Evolutionary conservation across 2,888 invertebrate genomes (phyloP), one percentile per base, ranked within the genome.

Genomic region (Athalia rosae): DNA sequence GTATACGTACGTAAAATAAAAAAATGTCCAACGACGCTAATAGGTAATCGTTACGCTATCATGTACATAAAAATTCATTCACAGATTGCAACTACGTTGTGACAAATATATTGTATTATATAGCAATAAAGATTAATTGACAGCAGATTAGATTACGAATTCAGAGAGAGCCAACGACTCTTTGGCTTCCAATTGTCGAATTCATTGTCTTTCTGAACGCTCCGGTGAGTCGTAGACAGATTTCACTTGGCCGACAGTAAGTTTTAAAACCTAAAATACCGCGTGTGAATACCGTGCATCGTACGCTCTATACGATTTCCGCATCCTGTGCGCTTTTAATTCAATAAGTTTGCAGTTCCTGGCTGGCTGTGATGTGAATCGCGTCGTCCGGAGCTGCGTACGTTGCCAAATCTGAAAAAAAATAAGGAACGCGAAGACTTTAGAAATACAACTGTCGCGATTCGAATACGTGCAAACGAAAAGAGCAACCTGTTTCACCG

Each of bases 361-460:
- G 89, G 83, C 87, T 89, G 84, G 85, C 87, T 9, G 89, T 91
- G 91, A 95, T 94, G 84, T 93, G 92, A 83, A 94, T 92, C 85
- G 93, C 93, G 87, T 95, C 94, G 81, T 91, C 92, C 56, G 93
- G 94, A 85, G 94, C 93, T 83, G 93, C 93, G 88, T 94, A 95
- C 82, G 92, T 88, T 47, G 87, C 87, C 79, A 91, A 86, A 87
- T 90, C 90, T 91, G 87, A 76, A 90, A 90, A 90, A 80, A 79
- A 87, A 87, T 81, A 88, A 85, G 80, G 48, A 11, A n/a, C 76
- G 71, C 73, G 7, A 77, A 41, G 53, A 77, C 56, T 1, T 9
- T 59, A 13, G 48, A 76, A 13, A n/a, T 48, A 5, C n/a, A n/a
- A 66, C 13, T 66, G 13, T 59, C 2, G 59, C n/a, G 50, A 6